Base-by-base conservation (phyloP, 2,113 vertebrate species). In the Anoura caudifer region DNA sequence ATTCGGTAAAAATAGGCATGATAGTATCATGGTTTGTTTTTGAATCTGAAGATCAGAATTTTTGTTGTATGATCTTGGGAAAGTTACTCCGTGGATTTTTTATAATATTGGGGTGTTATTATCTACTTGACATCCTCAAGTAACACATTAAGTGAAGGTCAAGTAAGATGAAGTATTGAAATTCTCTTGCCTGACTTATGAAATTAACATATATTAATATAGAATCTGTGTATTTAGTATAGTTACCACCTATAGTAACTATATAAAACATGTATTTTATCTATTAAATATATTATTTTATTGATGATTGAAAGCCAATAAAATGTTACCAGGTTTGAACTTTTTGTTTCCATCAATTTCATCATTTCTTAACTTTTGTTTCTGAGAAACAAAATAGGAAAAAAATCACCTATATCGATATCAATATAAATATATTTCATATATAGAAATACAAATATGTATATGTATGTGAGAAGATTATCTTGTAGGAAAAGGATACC, bases 251-350 rank as follows among this genome's bases (percentile, higher is more conserved):
- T 56, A 65, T 12, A 4, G 16, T 69, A 50, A 80, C 63, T 86
- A 59, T 38, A 59, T 41, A 75, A 73, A 41, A 87, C 6, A 17
- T 80, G 17, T 82, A 36, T 94, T 38, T 43, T 86, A 93, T 79
- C 28, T 88, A 59, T 47, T 92, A 92, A 83, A 47, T 83, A 87
- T 76, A 9, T 91, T 91, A 85, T 95, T 31, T 45, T 89, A 89
- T 75, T 90, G 31, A 86, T 95, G 24, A 67, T 22, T 80, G n/a
- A 86, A 28, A 84, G 38, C 36, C 7, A 22, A 16, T 92, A 88
- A 86, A 82, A 50, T 84, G 87, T 87, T 95, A n/a, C n/a, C 93
- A 8, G 56, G 12, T 82, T 86, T 91, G 38, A 43, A 87, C 26
- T 69, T 85, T 89, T 90, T 91, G 11, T 95, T 85, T 77, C n/a